Base-by-base conservation (phyloP, 2,113 vertebrate genomes). In the Dicentrarchus labrax region DNA sequence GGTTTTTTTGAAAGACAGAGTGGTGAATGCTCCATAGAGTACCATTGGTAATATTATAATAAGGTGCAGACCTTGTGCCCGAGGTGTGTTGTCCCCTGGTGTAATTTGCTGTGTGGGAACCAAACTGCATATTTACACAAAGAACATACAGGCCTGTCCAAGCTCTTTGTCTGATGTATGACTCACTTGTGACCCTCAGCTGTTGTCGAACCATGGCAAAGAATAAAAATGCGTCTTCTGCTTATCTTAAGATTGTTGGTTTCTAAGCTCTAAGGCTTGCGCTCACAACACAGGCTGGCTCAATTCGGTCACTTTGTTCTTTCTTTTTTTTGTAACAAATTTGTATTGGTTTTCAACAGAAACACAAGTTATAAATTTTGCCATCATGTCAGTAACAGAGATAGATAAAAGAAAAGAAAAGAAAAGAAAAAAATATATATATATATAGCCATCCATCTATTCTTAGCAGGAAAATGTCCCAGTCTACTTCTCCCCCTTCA, bases 101-200 rank as follows among this genome's bases (percentile, higher is more conserved):
- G 13, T 68, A 59, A 77, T 11, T 5, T 7, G 19, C 8, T 66
- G 60, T 69, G 47, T 78, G 62, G 59, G 68, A 81, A 81, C 41
- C 51, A 65, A 59, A 45, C 43, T 71, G 47, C 21, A 57, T 72
- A 69, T 72, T 83, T 53, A 69, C 22, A 21, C 70, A 54, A 43
- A 72, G 43, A 72, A 69, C 68, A 84, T 50, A 43, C 66, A 65
- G 41, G 4, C 59, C 57, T 76, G 57, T 81, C 61, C 78, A 88
- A 85, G 66, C 82, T 43, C 51, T 39, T 21, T 17, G n/a, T 82
- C 62, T 84, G 62, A 83, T 81, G 47, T 59, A 36, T 88, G 76
- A 88, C 69, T 87, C 88, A 85, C 70, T 73, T 16, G 47, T 81
- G 82, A 87, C 85, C 56, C 64, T 87, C 60, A 13, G 65, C 41